Percentiles rank a stretch among this genome's conserved stretches.
Conservation (phyloP, 2,797 vertebrate species). For the Lutjanus campechanus region DNA sequence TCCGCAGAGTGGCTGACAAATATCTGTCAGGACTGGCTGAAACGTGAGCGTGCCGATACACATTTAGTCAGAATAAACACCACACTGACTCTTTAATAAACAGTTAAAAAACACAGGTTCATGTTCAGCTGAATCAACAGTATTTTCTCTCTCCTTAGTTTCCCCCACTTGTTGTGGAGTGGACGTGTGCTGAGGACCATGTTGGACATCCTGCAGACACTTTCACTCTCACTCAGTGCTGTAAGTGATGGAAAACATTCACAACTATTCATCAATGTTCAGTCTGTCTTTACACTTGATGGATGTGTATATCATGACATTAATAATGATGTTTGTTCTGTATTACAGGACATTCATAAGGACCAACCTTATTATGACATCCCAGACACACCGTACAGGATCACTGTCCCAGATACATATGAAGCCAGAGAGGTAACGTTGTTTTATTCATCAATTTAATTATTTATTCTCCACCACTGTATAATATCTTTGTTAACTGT, state of each 20-base stretch:
- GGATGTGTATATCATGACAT: too few species aligned
- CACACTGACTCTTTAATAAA: neutral
- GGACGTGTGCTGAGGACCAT: constrained; percentile 96
- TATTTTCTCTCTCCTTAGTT: constrained; percentile 77
- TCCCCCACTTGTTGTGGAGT: constrained; percentile 96
- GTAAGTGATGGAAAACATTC: constrained; percentile 78
- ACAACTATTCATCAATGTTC: neutral
- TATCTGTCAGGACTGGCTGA: constrained; percentile 96
- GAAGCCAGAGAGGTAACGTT: constrained; percentile 93
- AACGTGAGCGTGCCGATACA: constrained; percentile 85
- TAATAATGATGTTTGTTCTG: neutral
- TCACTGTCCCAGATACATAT: constrained; percentile 94
- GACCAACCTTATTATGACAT: constrained; percentile 98
- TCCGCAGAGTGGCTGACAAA: constrained; percentile 95
- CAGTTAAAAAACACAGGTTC: neutral
- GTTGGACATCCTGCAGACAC: constrained; percentile 96
- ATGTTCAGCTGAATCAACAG: neutral
- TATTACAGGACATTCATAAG: constrained; percentile 94
- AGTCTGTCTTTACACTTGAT: neutral
- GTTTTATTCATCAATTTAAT: neutral
- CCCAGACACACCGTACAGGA: constrained; percentile 93
- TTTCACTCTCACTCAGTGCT: constrained; percentile 93
- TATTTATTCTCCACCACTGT: neutral
- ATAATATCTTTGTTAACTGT: too few species aligned
- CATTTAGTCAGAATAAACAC: neutral